A percentile compares a stretch with the other conserved stretches of the same genome.
phyloP scores from a whole-genome alignment of 2,888 invertebrate species.

The Synanthedon formicaeformis region DNA sequence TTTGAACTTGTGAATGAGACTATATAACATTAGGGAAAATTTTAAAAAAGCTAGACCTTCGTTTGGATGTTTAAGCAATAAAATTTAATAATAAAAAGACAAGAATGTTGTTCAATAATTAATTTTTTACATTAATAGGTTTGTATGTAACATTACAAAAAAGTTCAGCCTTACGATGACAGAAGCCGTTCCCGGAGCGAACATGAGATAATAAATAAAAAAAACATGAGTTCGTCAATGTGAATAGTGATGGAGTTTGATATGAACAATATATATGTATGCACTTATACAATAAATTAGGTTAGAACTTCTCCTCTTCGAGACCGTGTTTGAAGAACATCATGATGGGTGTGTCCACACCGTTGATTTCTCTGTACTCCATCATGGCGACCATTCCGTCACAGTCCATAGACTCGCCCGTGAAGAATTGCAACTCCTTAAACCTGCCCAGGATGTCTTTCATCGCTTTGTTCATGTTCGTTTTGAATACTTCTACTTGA shows the following conservation, averaged over 20 bases:
- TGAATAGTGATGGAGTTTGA: constrained; percentile 16
- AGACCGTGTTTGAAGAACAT: constrained; percentile 98
- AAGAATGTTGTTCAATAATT: constrained; percentile 47
- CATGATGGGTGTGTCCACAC: constrained; percentile 84
- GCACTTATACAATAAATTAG: constrained; percentile 30
- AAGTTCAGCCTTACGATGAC: constrained; percentile 64
- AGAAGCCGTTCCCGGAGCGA: constrained; percentile 49
- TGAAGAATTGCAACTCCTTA: constrained; percentile 93
- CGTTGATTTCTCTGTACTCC: constrained; percentile 92
- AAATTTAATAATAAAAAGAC: constrained; percentile 9
- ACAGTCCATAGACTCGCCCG: constrained; percentile 92
- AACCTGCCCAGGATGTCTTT: constrained; percentile 91
- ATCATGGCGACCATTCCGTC: constrained; percentile 95
- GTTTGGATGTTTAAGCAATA: no score
- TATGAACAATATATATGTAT: constrained; percentile 33
- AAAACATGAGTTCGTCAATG: constrained; percentile 43
- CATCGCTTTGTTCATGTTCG: constrained; percentile 93
- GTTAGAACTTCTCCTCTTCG: constrained; percentile 93
- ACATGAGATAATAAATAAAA: constrained; percentile 64
- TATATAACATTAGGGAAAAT: no score
- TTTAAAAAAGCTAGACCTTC: no score
- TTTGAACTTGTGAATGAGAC: no score
- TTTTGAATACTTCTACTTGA: constrained; percentile 89
- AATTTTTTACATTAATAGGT: constrained; percentile 31
- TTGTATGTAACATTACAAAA: constrained; percentile 60